Base-by-base conservation (phyloP, 2,113 vertebrate species). In the Gobius niger region DNA sequence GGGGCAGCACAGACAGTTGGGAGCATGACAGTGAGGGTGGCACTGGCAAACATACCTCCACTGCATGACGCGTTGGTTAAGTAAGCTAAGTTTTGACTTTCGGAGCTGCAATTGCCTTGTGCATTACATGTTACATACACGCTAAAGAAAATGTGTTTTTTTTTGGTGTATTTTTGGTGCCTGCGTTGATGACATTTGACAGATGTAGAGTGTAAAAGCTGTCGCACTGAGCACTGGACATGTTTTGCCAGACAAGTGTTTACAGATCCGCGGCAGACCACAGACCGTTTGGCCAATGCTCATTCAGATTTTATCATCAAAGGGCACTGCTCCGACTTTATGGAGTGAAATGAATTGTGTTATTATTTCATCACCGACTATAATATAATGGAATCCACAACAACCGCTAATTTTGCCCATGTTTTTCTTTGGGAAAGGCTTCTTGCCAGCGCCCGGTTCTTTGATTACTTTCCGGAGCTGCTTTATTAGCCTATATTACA, bases 1-100 rank as follows among this genome's bases (percentile, higher is more conserved):
- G 69, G 80, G 60, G 65, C 54, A 73, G 67, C 74, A 65, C 41
- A 63, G 63, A 76, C 69, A 70, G 75, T 78, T 70, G 77, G 44
- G 69, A 77, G 68, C 70, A 73, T 56, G 70, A 47, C 71, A 13
- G 53, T 76, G 47, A 75, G 65, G 67, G 63, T 68, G 18, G 42
- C 69, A 59, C n/a, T n/a, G n/a, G n/a, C n/a, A n/a, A n/a, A 53
- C 67, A 65, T 70, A 68, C 54, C 56, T 60, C 57, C 14, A 44
- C 40, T 44, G 13, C 57, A 60, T 40, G 40, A 60, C 57, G 44
- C 7, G 57, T 42, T 7, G 34, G 15, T 60, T 9, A 34, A 42
- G 57, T 14, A 4, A 42, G 10, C 14, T 5, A 42, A n/a, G n/a
- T 60, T 14, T 14, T 42, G n/a, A 59, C 9, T n/a, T n/a, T n/a